Base-by-base conservation (phyloP, 2,888 invertebrate species). In the Chrysina gloriosa region DNA sequence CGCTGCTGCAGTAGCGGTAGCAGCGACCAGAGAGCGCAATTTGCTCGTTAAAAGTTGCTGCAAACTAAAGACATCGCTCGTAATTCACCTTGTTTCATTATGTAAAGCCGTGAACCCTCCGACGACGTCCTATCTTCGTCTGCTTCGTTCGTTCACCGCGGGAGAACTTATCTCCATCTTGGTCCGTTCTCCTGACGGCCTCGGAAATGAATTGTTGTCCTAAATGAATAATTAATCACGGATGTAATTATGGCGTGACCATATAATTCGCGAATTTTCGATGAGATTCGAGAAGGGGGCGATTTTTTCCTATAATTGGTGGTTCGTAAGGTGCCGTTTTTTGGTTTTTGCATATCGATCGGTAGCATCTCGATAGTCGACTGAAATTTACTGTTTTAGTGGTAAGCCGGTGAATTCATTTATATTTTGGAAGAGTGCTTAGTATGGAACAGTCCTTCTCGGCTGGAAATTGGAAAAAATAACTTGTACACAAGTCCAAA, bases 41-140 rank as follows among this genome's bases (percentile, higher is more conserved):
- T 75, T 74, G 76, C 75, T 73, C 74, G 74, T 74, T 73, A 75
- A 74, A 75, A 71, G 67, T 73, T 70, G 72, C 72, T 70, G 67
- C 69, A 70, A 71, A 72, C 72, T 72, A 71, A 72, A 73, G 71
- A 73, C 73, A 72, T 70, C 61, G 73, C 61, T 72, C 69, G 70
- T 71, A 71, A 73, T 73, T 73, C 69, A 71, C 71, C 69, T 70
- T 70, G 71, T 72, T 73, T 74, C 73, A 74, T 74, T 74, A 74
- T 73, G 74, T 70, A 72, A 71, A 72, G 70, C 69, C 71, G 71
- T 71, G 69, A 71, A 70, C 71, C 70, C 67, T 70, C 31, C 19
- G 42, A 29, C 42, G 27, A 5, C 34, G 7, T 63, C 45, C 25
- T 67, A 48, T 61, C 58, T 42, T 42, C 27, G 42, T 61, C 58